Base-by-base conservation (phyloP, 37 sponge, comb jelly and placozoan genomes). In the Amphimedon queenslandica region DNA sequence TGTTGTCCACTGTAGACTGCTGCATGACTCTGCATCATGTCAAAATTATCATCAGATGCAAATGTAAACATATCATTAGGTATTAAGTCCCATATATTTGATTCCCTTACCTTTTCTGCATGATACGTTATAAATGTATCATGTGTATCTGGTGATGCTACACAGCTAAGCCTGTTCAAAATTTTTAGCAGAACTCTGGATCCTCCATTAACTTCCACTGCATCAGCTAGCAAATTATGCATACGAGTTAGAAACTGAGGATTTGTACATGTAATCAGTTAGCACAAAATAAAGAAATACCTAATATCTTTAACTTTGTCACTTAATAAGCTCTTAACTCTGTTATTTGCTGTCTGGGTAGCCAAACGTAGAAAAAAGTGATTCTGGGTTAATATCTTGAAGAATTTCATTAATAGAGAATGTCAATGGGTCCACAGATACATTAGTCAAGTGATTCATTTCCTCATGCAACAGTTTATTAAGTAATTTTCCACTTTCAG, bases 21-120 rank as follows among this genome's bases (percentile, higher is more conserved):
- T 28, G 76, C 47, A 42, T 76, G 30, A n/a, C 76, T 76, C 40
- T 76, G 53, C 28, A 76, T 51, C 47, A 64, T 64, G 57, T 76
- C 76, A 63, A 76, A 35, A 32, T 74, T 74, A 28, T 74, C 74
- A 23, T 31, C 76, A 36, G 43, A 25, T 2, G 75, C 75, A 58
- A 74, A n/a, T 2, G 75, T 76, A 41, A 76, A 76, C 16, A 25
- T 30, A 18, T 29, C 53, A 3, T 23, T 16, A 21, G 57, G 23
- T 30, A 76, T 21, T 20, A 64, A 30, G 64, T 39, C 2, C 74
- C 74, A 74, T 35, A 74, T 18, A 31, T 1, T 4, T 58, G 16
- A n/a, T 24, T 23, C 13, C 8, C 61, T 0, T 27, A 35, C 1
- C 1, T 57, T 28, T 36, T 57, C 61, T 8, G 63, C 63, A 28